Conservation (phyloP, 2,888 invertebrate genomes). For the Ganaspis brasiliensis region DNA sequence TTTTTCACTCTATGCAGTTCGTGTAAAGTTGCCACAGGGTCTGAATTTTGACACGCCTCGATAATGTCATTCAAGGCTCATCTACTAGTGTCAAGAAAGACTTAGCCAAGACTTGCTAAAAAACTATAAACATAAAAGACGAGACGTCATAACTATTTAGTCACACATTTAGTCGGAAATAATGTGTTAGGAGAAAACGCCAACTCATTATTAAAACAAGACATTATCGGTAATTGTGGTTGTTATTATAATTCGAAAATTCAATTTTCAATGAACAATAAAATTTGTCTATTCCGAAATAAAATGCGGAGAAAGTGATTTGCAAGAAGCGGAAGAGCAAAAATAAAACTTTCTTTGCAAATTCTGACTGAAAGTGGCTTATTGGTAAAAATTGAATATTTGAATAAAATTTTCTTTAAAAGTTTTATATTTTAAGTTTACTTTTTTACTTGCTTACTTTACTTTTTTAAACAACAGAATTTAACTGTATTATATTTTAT, state of each 20-base stretch:
- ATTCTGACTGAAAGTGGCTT: too few relatives aligned
- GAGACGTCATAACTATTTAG: conserved; percentile 18
- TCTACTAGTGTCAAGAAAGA: conserved; percentile 35
- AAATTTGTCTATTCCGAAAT: too few relatives aligned
- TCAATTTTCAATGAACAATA: too few relatives aligned
- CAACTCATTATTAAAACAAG: conserved; percentile 2
- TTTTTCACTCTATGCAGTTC: conserved; percentile 43
- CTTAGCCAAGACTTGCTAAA: conserved; percentile 39
- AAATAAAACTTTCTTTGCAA: too few relatives aligned
- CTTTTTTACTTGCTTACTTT: too few relatives aligned
- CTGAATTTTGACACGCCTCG: conserved; percentile 30
- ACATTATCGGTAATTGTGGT: neutral
- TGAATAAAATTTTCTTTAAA: too few relatives aligned
- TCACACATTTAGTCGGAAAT: neutral
- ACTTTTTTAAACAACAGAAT: too few relatives aligned
- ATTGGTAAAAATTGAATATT: too few relatives aligned
- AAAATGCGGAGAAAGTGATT: too few relatives aligned
- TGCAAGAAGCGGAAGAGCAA: too few relatives aligned
- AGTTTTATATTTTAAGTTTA: too few relatives aligned
- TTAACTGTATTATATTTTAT: too few relatives aligned
- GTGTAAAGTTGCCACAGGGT: conserved; percentile 25
- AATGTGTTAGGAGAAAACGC: neutral
- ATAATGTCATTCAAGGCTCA: conserved; percentile 42
- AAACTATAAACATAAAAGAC: conserved; percentile 25
- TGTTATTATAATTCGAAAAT: neutral